Evolutionary conservation across 2,888 invertebrate species (phyloP).

Genomic region (Chaetogeoica ovagalla): DNA sequence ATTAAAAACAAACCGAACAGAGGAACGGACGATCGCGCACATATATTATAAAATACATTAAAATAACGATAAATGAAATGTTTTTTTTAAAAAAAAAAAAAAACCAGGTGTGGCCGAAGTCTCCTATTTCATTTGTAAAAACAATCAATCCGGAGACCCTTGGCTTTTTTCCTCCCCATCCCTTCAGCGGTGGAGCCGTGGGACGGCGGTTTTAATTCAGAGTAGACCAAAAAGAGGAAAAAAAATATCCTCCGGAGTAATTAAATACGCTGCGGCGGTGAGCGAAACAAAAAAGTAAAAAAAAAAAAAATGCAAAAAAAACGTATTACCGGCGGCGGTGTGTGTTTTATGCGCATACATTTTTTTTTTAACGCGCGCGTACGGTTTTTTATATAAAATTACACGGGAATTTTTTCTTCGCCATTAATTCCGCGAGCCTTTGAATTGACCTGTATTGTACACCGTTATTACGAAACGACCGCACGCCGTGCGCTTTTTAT

Average conservation of each 20-base stretch:
- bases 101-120: slow-evolving; percentile 14
- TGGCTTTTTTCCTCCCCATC: background rate
- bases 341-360: too few relatives aligned
- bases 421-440: too few relatives aligned
- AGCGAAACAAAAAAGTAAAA: slow-evolving; percentile 20
- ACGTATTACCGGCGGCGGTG: too few relatives aligned
- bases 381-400: too few relatives aligned
- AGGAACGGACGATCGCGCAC: background rate
- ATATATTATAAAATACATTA: slow-evolving; percentile 7
- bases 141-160: slow-evolving; percentile 36
- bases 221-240: slow-evolving; percentile 16
- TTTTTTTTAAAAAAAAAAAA: background rate
- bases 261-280: slow-evolving; percentile 30
- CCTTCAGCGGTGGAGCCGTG: too few relatives aligned
- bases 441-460: too few relatives aligned
- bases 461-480: too few relatives aligned
- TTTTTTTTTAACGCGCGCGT: too few relatives aligned
- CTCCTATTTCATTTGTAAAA: slow-evolving; percentile 37
- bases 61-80: slow-evolving; percentile 42
- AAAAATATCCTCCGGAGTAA: slow-evolving; percentile 29
- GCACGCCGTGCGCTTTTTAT: background rate
- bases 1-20: background rate
- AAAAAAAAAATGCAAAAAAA: too few relatives aligned
- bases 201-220: slow-evolving; percentile 42
- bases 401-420: too few relatives aligned